Base-by-base conservation (phyloP, 2,888 invertebrate species). In the Electrophaes corylata region DNA sequence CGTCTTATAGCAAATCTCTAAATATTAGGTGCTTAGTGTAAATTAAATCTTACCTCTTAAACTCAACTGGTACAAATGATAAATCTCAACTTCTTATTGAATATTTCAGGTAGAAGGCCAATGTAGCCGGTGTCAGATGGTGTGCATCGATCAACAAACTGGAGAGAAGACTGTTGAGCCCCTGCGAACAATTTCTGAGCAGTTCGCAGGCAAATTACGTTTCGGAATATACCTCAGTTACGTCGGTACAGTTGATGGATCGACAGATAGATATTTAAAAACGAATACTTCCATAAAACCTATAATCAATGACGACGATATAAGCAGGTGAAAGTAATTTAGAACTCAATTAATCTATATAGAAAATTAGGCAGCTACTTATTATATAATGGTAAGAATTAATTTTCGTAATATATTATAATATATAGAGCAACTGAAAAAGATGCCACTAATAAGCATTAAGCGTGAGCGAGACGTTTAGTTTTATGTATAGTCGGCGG, bases 91-190 rank as follows among this genome's bases (percentile, higher is more conserved):
- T 12, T 41, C 12, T 20, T n/a, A 12, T 41, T 19, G 5, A 5
- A 40, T 23, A 50, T 81, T 75, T 51, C 86, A 96, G 95, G 94
- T 95, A 49, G 94, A 95, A 67, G 97, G 96, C 0, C 94, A 94
- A 39, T 99, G 98, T 76, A 95, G 95, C 0, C 94, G 99, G 52
- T 99, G 99, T 79, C 97, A 98, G 85, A 98, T 99, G 97, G 96
- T 99, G 57, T 98, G 98, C 80, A 96, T 98, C 60, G 96, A 99
- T 84, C 98, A 98, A 86, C 90, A 92, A 41, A 96, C 95, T 1
- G 98, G 97, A 0, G 90, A 94, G 66, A 96, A 95, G 74, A 96
- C 96, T 0, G 92, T 94, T 0, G 97, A 97, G 79, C 96, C 97
- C 0, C 83, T 97, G 10, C 92, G 95, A 64, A 95, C 96, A 0